Evolutionary conservation across 2,797 vertebrate genomes (phyloP).

Genomic region (Poecilia velifera): DNA sequence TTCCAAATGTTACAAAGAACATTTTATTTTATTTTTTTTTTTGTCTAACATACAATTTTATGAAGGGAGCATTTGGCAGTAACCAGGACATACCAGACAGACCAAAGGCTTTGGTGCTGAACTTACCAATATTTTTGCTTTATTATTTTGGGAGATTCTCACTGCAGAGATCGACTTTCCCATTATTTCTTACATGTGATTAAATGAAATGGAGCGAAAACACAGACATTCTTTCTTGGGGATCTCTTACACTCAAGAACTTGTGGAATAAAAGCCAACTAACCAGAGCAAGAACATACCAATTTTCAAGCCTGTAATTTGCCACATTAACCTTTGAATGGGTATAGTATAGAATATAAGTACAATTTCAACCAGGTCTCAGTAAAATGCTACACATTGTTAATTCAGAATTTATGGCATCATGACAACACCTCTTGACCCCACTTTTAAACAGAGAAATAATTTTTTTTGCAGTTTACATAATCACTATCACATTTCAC

Average conservation of each 20-base stretch:
- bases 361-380: not conserved
- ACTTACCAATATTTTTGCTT: not conserved
- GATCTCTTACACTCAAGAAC: not conserved
- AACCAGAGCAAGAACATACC: not conserved
- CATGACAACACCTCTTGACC: not conserved
- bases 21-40: not conserved
- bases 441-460: not conserved
- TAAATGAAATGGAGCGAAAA: not conserved
- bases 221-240: not conserved
- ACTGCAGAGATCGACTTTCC: not conserved
- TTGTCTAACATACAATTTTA: not conserved
- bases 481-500: conserved; percentile 27
- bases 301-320: not conserved
- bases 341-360: not conserved
- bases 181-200: not conserved
- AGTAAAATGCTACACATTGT: not conserved
- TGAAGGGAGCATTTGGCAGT: not conserved
- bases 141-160: not conserved
- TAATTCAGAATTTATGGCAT: not conserved
- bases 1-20: not conserved
- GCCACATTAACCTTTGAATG: not conserved
- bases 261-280: not conserved
- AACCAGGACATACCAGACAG: not conserved
- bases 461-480: conserved; percentile 30
- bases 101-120: not conserved